These are phyloP conservation scores for Cerceris rybyensis DNA, from an alignment of 2,888 invertebrate species.

Conservation along the genomic window DNA sequence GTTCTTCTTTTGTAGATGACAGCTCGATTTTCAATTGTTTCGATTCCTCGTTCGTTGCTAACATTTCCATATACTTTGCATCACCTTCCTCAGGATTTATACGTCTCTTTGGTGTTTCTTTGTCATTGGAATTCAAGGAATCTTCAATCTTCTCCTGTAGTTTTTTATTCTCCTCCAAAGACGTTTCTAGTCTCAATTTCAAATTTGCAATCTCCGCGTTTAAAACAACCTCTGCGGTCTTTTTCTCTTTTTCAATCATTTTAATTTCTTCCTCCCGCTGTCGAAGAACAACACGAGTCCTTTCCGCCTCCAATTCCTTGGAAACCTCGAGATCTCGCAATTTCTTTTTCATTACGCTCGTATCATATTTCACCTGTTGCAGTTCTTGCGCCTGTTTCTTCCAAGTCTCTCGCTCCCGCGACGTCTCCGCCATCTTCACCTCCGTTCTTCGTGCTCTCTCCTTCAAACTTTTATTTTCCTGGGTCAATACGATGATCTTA, in stretches of 20 bases:
- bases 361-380: conserved; percentile 46
- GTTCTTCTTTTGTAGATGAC: conserved; percentile 26
- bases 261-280: conserved; percentile 53
- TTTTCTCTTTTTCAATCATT: conserved; percentile 40
- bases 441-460: conserved; percentile 28
- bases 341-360: conserved; percentile 32
- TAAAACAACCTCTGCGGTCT: conserved; percentile 8
- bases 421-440: conserved; percentile 34
- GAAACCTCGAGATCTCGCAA: conserved; percentile 40
- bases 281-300: conserved; percentile 37
- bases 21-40: conserved; percentile 33
- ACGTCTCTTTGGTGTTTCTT: neutral
- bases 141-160: conserved; percentile 29
- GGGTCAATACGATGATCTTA: conserved; percentile 26
- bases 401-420: conserved; percentile 36
- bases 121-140: conserved; percentile 2
- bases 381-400: conserved; percentile 33
- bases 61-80: neutral
- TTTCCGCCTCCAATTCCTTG: conserved; percentile 50
- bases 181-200: conserved; percentile 19
- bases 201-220: conserved; percentile 20
- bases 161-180: conserved; percentile 37
- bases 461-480: conserved; percentile 38
- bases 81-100: neutral
- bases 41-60: conserved; percentile 21